phyloP scores from a whole-genome alignment of 2,888 invertebrate genomes.

The Trypoxylon attenuatum region DNA sequence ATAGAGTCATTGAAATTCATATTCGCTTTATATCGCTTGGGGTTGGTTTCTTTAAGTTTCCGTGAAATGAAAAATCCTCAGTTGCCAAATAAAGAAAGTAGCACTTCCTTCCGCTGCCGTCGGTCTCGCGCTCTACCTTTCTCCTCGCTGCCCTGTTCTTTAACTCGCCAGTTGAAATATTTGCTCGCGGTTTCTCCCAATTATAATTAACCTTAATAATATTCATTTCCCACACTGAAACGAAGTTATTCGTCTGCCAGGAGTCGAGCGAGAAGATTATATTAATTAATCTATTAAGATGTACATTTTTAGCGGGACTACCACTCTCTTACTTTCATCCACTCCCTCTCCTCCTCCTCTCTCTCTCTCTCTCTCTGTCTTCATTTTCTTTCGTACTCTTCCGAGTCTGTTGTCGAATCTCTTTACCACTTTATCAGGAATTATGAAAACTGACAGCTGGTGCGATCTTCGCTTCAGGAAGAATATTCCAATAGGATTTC shows the following conservation, averaged over 20 bases:
- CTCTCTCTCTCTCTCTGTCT: too few species aligned
- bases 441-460: conserved; percentile 20
- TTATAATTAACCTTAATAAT: conserved; percentile 70
- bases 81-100: conserved; percentile 42
- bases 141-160: conserved; percentile 17
- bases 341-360: conserved; percentile 24
- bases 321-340: conserved; percentile 10
- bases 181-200: conserved; percentile 61
- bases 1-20: conserved; percentile 3
- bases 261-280: conserved; percentile 53
- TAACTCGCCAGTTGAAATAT: conserved; percentile 57
- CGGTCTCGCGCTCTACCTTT: not conserved
- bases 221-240: conserved; percentile 58
- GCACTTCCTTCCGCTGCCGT: conserved; percentile 24
- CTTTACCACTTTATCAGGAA: conserved; percentile 30
- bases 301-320: conserved; percentile 56
- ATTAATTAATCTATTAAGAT: conserved; percentile 69
- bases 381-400: too few species aligned
- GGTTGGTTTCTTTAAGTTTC: conserved; percentile 17
- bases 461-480: not conserved
- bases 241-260: conserved; percentile 47
- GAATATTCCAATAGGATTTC: conserved; percentile 8
- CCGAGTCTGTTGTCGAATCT: conserved; percentile 35
- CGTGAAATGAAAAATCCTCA: conserved; percentile 33
- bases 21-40: not conserved